Percentiles rank a stretch among this genome's conserved stretches.
phyloP scores from a whole-genome alignment of 1,140 invertebrate species.

The Lordiphosa mommai region DNA sequence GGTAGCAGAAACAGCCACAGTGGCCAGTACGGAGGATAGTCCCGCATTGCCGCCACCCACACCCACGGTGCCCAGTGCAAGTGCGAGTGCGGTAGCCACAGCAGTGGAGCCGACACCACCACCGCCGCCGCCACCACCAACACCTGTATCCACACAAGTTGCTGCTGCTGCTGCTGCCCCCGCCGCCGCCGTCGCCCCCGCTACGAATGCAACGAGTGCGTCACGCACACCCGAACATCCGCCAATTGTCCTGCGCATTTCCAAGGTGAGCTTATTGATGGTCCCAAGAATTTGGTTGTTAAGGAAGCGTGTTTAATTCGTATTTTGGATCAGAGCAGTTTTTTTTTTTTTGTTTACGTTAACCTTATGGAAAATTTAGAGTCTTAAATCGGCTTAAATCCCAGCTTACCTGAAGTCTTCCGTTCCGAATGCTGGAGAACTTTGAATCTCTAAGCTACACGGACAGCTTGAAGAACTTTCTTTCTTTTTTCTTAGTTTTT shows the following conservation, averaged over 20 bases:
- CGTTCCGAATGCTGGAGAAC: too few species aligned
- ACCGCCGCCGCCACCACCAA: conserved; percentile 57
- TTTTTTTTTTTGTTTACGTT: too few species aligned
- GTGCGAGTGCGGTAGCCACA: background rate
- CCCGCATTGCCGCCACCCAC: background rate
- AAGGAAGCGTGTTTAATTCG: too few species aligned
- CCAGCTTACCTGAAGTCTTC: too few species aligned
- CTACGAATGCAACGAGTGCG: conserved; percentile 45
- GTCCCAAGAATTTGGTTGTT: too few species aligned
- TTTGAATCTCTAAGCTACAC: too few species aligned
- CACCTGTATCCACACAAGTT: conserved; percentile 5
- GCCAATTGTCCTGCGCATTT: conserved; percentile 83
- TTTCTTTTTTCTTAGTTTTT: too few species aligned
- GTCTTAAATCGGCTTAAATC: too few species aligned
- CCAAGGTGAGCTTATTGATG: conserved; percentile 80
- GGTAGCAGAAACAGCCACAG: too few species aligned
- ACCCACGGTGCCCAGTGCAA: background rate
- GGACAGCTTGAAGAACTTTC: too few species aligned
- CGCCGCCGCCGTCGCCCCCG: conserved; percentile 19
- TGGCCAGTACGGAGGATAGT: background rate
- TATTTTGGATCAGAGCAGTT: too few species aligned
- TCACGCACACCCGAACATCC: conserved; percentile 80
- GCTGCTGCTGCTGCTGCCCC: conserved; percentile 51
- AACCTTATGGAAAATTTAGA: too few species aligned
- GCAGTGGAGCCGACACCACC: conserved; percentile 8